Percentiles rank a stretch among this genome's conserved stretches.
Conservation (phyloP, 2,113 vertebrate species). For the Rutilus rutilus region DNA sequence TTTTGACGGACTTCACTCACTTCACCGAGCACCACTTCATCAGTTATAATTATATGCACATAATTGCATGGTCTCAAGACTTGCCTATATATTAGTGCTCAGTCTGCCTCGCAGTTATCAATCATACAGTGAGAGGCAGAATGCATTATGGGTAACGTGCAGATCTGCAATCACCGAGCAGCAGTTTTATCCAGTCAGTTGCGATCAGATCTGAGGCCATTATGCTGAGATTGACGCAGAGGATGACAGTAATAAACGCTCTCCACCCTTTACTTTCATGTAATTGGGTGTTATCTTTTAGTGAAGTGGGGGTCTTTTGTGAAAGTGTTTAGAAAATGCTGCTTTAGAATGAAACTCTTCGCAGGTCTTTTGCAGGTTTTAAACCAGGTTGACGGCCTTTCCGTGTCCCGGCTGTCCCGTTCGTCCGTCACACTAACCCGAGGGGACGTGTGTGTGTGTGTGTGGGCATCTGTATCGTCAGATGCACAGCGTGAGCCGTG, state of each 20-base stretch:
- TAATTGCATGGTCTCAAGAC: slow-evolving; percentile 17
- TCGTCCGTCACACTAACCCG: slow-evolving; percentile 24
- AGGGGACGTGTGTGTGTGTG: neutral
- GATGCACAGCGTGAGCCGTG: neutral
- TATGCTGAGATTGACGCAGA: neutral
- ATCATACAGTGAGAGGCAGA: slow-evolving; percentile 7
- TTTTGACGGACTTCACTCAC: slow-evolving; percentile 17
- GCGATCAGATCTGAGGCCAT: neutral
- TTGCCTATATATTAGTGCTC: slow-evolving; percentile 21
- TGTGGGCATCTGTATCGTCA: slow-evolving; percentile 1
- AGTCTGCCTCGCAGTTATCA: neutral
- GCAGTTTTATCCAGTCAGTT: neutral
- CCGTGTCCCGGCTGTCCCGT: neutral
- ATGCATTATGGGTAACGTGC: slow-evolving; percentile 17
- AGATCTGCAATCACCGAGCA: neutral
- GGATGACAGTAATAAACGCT: slow-evolving; percentile 1
- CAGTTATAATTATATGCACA: slow-evolving; percentile 36
- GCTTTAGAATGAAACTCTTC: neutral
- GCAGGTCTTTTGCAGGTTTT: slow-evolving; percentile 8
- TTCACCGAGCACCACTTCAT: slow-evolving; percentile 13
- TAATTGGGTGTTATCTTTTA: slow-evolving; percentile 11
- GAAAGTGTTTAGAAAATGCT: neutral
- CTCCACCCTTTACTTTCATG: slow-evolving; percentile 9
- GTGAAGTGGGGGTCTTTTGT: neutral
- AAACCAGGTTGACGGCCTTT: neutral